These are phyloP conservation scores for Nysson spinosus DNA, from an alignment of 2,888 invertebrate genomes.

Conservation along the genomic window DNA sequence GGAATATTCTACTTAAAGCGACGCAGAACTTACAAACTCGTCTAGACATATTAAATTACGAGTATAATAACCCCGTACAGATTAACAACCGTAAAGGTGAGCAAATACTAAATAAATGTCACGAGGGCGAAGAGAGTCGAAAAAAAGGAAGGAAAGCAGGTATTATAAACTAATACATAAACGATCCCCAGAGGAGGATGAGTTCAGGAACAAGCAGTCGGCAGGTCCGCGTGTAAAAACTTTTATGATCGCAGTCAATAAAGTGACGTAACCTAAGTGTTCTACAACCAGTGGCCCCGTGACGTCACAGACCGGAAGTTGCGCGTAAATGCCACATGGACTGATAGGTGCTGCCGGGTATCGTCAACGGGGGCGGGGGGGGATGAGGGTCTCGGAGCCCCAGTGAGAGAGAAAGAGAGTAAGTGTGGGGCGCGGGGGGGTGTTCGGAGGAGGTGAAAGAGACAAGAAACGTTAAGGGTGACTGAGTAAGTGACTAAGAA, in stretches of 20 bases:
- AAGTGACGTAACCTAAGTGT: conserved; percentile 76
- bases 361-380: conserved; percentile 12
- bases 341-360: conserved; percentile 39
- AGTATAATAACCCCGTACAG: too few relatives aligned
- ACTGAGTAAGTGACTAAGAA: conserved; percentile 34
- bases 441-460: conserved; percentile 23
- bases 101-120: background rate
- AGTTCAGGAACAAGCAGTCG: conserved; percentile 12
- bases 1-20: too few relatives aligned
- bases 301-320: conserved; percentile 73
- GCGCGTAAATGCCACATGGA: conserved; percentile 69
- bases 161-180: background rate
- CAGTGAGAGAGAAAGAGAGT: conserved; percentile 31
- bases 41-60: too few relatives aligned
- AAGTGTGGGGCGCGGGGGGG: conserved; percentile 35
- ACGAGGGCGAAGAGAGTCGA: background rate
- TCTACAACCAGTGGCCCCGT: conserved; percentile 61
- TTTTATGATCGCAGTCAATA: conserved; percentile 77
- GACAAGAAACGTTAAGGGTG: conserved; percentile 44
- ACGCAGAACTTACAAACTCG: too few relatives aligned
- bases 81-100: too few relatives aligned
- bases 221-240: conserved; percentile 70
- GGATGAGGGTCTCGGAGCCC: background rate
- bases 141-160: background rate
- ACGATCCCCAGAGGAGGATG: background rate